A percentile compares a stretch with the other conserved stretches of the same genome.
phyloP scores from a whole-genome alignment of 2,888 invertebrate species.

The Ormyrus pomaceus region DNA sequence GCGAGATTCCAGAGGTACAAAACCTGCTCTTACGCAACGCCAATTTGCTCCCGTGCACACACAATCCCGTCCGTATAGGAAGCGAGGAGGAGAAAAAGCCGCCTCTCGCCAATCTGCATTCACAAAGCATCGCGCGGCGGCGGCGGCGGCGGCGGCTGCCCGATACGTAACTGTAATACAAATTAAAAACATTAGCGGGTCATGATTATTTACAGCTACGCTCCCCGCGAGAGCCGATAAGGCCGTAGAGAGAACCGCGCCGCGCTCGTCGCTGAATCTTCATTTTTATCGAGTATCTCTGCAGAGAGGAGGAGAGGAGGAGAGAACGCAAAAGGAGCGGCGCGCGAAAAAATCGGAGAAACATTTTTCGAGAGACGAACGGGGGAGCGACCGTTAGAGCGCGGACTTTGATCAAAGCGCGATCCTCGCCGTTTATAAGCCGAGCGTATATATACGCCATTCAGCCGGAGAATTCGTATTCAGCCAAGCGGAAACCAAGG shows the following conservation, averaged over 20 bases:
- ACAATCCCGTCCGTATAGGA: no score
- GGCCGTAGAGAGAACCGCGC: neutral
- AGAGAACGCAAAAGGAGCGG: neutral
- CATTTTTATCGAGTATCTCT: no score
- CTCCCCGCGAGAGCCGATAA: neutral
- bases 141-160: neutral
- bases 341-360: constrained; percentile 15
- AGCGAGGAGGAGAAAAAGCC: no score
- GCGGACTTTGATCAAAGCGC: constrained; percentile 27
- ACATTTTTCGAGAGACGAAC: constrained; percentile 10
- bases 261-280: no score
- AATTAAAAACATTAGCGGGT: neutral
- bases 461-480: constrained; percentile 32
- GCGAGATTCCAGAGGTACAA: no score
- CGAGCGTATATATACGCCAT: constrained; percentile 8
- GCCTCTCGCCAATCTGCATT: no score
- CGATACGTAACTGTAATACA: constrained; percentile 23
- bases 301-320: neutral
- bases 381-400: constrained; percentile 24
- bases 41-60: no score
- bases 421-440: neutral
- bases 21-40: no score
- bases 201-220: constrained; percentile 29
- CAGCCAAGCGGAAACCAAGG: constrained; percentile 29
- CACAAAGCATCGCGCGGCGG: neutral